A percentile compares a stretch with the other conserved stretches of the same genome.
phyloP scores from a whole-genome alignment of 1,140 invertebrate species.

The Linepithema humile region DNA sequence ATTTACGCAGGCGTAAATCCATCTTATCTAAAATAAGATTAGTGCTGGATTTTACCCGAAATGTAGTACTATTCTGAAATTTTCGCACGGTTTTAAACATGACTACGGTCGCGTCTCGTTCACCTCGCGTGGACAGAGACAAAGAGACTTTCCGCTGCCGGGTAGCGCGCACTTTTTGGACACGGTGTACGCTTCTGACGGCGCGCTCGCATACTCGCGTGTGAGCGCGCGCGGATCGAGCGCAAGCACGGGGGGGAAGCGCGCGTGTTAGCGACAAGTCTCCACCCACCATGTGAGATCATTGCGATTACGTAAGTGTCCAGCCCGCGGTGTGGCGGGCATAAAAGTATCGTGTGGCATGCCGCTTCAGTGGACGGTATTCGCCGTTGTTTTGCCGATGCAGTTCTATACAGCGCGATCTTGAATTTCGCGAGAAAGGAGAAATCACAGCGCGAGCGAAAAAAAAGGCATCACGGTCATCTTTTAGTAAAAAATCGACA shows the following conservation, averaged over 20 bases:
- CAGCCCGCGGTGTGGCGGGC: slow-evolving; percentile 66
- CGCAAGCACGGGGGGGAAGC: slow-evolving; percentile 4
- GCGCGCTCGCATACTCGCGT: neutral
- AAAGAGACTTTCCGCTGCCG: neutral
- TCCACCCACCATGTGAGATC: slow-evolving; percentile 80
- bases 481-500: neutral
- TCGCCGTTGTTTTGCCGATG: slow-evolving; percentile 43
- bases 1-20: too few relatives aligned
- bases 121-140: neutral
- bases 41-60: too few relatives aligned
- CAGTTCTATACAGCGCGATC: slow-evolving; percentile 23
- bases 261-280: slow-evolving; percentile 61
- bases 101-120: neutral
- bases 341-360: slow-evolving; percentile 71
- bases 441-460: neutral
- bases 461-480: neutral
- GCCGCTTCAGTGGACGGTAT: slow-evolving; percentile 38
- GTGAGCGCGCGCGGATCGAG: neutral
- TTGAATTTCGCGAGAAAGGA: slow-evolving; percentile 31
- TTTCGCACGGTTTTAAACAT: neutral
- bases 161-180: slow-evolving; percentile 30
- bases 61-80: too few relatives aligned
- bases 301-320: slow-evolving; percentile 79
- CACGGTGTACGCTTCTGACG: slow-evolving; percentile 34
- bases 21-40: too few relatives aligned